Percentiles rank a stretch among this genome's conserved stretches.
These are phyloP conservation scores for Tympanoctomys barrerae DNA, from an alignment of 2,797 vertebrate species.

Conservation along the genomic window DNA sequence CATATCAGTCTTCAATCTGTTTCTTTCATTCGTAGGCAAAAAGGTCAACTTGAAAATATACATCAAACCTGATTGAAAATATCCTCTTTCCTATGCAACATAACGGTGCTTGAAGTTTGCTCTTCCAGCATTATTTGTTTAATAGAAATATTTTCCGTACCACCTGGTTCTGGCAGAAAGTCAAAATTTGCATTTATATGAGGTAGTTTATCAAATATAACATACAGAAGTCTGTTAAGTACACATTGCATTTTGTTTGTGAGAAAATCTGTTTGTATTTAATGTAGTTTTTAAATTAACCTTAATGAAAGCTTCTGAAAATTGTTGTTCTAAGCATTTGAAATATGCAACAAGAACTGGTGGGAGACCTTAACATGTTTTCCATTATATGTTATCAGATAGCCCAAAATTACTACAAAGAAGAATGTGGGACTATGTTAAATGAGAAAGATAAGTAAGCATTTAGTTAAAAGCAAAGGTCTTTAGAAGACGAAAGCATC, in stretches of 20 bases:
- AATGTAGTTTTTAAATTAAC: constrained; percentile 93
- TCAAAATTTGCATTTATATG: constrained; percentile 95
- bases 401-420: constrained; percentile 92
- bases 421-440: constrained; percentile 92
- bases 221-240: constrained; percentile 93
- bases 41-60: constrained; percentile 83
- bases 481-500: constrained; percentile 89
- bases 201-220: constrained; percentile 94
- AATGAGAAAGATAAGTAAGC: constrained; percentile 93
- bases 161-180: constrained; percentile 93
- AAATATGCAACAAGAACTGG: constrained; percentile 91
- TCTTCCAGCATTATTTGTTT: constrained; percentile 92
- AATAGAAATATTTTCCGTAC: constrained; percentile 92
- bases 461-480: constrained; percentile 91
- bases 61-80: constrained; percentile 84
- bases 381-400: constrained; percentile 94
- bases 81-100: constrained; percentile 81
- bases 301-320: constrained; percentile 94
- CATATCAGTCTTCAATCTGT: constrained; percentile 60
- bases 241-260: constrained; percentile 93
- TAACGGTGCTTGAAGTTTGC: constrained; percentile 88
- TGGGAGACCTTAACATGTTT: constrained; percentile 92
- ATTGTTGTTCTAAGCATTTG: constrained; percentile 93
- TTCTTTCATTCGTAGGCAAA: constrained; percentile 80
- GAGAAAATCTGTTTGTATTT: constrained; percentile 94